phyloP scores from a whole-genome alignment of 2,888 invertebrate genomes.

The Bellardia pandia region DNA sequence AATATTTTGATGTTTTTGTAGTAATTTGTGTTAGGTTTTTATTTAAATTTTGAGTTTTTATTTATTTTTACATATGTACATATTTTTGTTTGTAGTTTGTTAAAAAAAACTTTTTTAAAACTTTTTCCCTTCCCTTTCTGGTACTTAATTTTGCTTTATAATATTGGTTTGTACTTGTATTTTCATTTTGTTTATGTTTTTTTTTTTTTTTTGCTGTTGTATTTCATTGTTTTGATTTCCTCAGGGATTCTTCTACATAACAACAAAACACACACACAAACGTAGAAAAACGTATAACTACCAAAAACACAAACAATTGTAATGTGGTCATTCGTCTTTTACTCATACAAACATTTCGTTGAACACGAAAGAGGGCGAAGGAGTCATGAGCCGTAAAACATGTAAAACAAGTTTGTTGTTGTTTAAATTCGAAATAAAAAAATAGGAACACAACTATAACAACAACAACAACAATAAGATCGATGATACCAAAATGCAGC shows the following conservation, averaged over 20 bases:
- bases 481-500: neutral
- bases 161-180: conserved; percentile 13
- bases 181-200: conserved; percentile 10
- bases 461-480: conserved; percentile 32
- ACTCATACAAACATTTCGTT: neutral
- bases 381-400: conserved; percentile 21
- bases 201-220: neutral
- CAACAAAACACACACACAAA: conserved; percentile 14
- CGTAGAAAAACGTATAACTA: conserved; percentile 11
- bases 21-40: too few species aligned
- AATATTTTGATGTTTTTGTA: too few species aligned
- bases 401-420: conserved; percentile 58
- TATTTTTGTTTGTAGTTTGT: too few species aligned
- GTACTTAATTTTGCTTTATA: neutral
- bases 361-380: neutral
- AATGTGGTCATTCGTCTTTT: conserved; percentile 27
- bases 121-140: too few species aligned
- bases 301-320: conserved; percentile 9
- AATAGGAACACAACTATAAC: neutral
- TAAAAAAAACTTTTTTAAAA: too few species aligned
- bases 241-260: conserved; percentile 31
- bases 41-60: too few species aligned
- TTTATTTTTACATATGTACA: too few species aligned
- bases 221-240: conserved; percentile 37
- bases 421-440: conserved; percentile 35